Percentiles rank a stretch among this genome's conserved stretches.
phyloP scores from a whole-genome alignment of 2,797 vertebrate species.

The Lepus townsendii region DNA sequence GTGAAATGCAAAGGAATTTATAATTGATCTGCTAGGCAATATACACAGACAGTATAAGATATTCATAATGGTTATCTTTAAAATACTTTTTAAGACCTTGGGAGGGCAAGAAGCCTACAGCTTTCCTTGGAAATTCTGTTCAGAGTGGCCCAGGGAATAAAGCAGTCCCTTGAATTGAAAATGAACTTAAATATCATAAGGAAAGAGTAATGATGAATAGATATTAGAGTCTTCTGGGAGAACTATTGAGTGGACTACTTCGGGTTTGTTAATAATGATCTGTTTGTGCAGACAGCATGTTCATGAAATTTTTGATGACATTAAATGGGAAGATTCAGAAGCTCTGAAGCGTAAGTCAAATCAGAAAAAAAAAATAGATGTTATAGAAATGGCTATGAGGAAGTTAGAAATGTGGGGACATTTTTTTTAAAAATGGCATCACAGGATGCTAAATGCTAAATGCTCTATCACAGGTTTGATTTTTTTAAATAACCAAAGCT shows the following conservation, averaged over 20 bases:
- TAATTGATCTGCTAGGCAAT: neutral
- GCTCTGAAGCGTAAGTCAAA: constrained; percentile 3
- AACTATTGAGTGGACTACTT: constrained; percentile 45
- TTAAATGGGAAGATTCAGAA: neutral
- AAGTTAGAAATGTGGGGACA: constrained; percentile 23
- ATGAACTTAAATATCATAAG: constrained; percentile 64
- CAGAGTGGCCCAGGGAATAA: constrained; percentile 54
- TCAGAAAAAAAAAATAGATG: constrained; percentile 43
- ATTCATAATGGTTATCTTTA: constrained; percentile 23
- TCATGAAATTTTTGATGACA: constrained; percentile 55
- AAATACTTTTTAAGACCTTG: constrained; percentile 42
- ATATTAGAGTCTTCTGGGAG: neutral
- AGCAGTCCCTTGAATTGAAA: constrained; percentile 65
- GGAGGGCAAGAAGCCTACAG: neutral
- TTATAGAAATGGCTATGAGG: neutral
- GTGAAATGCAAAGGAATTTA: neutral
- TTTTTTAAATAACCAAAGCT: constrained; percentile 41
- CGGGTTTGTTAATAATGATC: constrained; percentile 61
- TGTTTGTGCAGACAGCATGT: constrained; percentile 27
- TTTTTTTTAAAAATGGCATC: neutral
- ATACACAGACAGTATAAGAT: neutral
- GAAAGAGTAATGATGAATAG: constrained; percentile 68
- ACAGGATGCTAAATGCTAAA: neutral
- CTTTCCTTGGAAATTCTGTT: constrained; percentile 59
- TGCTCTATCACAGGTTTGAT: neutral